Base-by-base conservation (phyloP, 2,888 invertebrate genomes). In the Nymphalis urticae region DNA sequence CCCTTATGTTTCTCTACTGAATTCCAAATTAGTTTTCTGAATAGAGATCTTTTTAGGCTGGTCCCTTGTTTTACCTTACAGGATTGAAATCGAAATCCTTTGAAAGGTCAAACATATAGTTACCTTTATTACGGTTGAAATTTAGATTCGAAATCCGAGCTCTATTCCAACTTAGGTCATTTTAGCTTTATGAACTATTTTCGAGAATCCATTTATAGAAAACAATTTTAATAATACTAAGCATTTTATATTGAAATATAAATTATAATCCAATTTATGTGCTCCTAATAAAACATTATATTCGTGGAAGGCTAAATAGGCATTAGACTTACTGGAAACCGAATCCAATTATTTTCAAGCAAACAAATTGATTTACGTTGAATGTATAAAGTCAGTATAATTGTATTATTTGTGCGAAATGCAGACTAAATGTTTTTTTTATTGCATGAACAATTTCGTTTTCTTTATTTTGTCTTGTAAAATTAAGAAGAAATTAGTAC, bases 21-120 rank as follows among this genome's bases (percentile, higher is more conserved):
- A 58, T 21, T 54, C 19, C 48, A 51, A 65, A 58, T 48, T 21
- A 50, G 48, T 32, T 58, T 24, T 42, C 19, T 50, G 50, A 42
- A 21, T 48, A 60, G 60, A 54, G 64, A 24, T 64, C 68, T 61
- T 48, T n/a, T 61, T 36, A 48, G 42, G 36, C 19, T 64, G 68
- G 68, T 54, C 48, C 48, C 51, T 16, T 58, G 53, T 61, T 58
- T 42, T 42, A 58, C 58, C 58, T 58, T 58, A 19, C 19, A 42
- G 58, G 36, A 36, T 58, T 58, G 58, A 58, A 36, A 58, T 42
- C 36, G 58, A 58, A 58, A 42, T 19, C 19, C 58, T 42, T 42
- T 19, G 58, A 32, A 58, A 42, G 58, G 58, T 58, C 19, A 58
- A 42, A 36, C 42, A 58, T 54, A 27, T 58, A 58, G 58, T 42